Percentiles rank a stretch among this genome's conserved stretches.
phyloP scores from a whole-genome alignment of 2,113 vertebrate genomes.

The Sebastes fasciatus region DNA sequence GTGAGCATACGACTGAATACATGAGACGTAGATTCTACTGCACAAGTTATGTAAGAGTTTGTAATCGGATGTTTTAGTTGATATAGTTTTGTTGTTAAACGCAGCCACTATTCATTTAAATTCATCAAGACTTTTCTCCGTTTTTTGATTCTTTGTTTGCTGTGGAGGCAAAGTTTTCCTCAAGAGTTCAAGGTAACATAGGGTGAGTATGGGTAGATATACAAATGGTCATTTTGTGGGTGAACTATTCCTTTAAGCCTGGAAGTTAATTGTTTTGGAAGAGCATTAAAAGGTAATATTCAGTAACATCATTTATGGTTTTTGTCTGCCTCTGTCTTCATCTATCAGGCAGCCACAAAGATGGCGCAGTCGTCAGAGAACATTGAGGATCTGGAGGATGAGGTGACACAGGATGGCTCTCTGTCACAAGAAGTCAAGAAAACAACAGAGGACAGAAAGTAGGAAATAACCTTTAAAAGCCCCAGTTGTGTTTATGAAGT shows the following conservation, averaged over 20 bases:
- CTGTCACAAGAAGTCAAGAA: not conserved
- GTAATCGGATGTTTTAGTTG: too few relatives aligned
- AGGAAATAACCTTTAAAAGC: not conserved
- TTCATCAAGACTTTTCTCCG: too few relatives aligned
- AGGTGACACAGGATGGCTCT: not conserved
- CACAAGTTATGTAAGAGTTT: too few relatives aligned
- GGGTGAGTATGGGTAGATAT: not conserved
- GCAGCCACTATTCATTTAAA: too few relatives aligned
- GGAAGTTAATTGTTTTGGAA: conserved; percentile 43
- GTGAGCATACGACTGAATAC: too few relatives aligned
- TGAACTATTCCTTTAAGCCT: not conserved
- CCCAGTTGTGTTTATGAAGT: not conserved
- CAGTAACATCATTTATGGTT: conserved; percentile 6
- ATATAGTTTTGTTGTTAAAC: too few relatives aligned
- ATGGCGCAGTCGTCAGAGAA: conserved; percentile 35
- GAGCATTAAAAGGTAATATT: conserved; percentile 29
- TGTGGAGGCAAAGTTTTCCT: too few relatives aligned
- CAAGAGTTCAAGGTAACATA: too few relatives aligned
- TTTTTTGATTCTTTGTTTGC: too few relatives aligned
- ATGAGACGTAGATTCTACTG: too few relatives aligned
- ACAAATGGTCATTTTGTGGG: not conserved
- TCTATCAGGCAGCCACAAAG: conserved; percentile 64
- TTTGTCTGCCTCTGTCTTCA: not conserved
- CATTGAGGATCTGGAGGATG: not conserved
- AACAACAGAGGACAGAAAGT: conserved; percentile 38